These are phyloP conservation scores for Hyphantria cunea DNA, from an alignment of 1,140 invertebrate genomes.

Conservation along the genomic window DNA sequence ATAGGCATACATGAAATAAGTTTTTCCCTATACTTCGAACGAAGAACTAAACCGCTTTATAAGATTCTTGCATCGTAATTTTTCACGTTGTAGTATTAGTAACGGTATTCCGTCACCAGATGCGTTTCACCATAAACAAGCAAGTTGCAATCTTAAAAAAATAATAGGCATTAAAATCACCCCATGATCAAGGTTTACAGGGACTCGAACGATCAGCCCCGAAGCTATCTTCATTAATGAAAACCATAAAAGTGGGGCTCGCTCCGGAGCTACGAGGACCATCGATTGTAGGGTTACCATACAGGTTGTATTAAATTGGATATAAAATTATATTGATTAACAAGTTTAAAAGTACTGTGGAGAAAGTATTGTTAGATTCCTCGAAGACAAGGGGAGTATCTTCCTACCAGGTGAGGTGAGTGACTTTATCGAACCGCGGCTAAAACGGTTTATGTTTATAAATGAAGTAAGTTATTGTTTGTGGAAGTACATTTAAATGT, in stretches of 20 bases:
- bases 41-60: too few species aligned
- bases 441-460: too few species aligned
- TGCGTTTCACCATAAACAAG: constrained; percentile 12
- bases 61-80: too few species aligned
- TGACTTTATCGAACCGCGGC: too few species aligned
- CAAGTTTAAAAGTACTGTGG: neutral
- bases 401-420: too few species aligned
- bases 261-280: constrained; percentile 56
- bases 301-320: neutral
- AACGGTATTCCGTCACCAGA: neutral
- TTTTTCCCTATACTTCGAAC: too few species aligned
- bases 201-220: constrained; percentile 70
- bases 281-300: constrained; percentile 24
- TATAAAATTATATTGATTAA: neutral
- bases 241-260: constrained; percentile 69
- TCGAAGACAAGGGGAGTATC: too few species aligned
- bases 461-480: too few species aligned
- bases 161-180: constrained; percentile 48
- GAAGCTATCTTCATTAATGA: constrained; percentile 73
- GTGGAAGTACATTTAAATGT: too few species aligned
- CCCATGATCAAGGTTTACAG: constrained; percentile 64
- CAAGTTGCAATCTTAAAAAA: constrained; percentile 37
- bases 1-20: too few species aligned
- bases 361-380: neutral
- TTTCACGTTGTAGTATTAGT: too few species aligned